These are phyloP conservation scores for Glyphotaelius pellucidus DNA, from an alignment of 2,888 invertebrate species.

Conservation along the genomic window DNA sequence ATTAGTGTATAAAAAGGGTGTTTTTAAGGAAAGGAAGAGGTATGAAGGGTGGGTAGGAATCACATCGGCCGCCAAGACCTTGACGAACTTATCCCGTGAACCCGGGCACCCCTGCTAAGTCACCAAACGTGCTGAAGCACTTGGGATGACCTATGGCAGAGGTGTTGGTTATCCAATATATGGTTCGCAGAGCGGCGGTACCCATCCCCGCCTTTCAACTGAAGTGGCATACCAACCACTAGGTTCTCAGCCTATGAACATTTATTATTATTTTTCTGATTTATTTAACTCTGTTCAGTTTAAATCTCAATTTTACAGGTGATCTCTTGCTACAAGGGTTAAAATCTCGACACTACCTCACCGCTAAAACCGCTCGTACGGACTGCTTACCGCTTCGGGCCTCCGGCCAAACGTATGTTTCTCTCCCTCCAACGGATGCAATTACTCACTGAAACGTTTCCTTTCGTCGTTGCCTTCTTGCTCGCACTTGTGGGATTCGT, in stretches of 20 bases:
- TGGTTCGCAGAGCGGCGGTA: too few species aligned
- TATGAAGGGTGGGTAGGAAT: too few species aligned
- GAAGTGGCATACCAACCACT: not conserved
- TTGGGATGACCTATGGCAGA: too few species aligned
- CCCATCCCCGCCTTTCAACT: too few species aligned
- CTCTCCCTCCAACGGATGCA: constrained; percentile 32
- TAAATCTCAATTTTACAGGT: constrained; percentile 6
- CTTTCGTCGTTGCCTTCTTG: not conserved
- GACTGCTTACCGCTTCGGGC: constrained; percentile 23
- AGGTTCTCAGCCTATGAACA: not conserved
- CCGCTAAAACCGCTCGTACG: constrained; percentile 18
- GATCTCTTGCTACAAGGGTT: constrained; percentile 23
- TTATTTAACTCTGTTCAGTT: not conserved
- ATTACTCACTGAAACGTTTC: constrained; percentile 23
- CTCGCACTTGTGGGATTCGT: constrained; percentile 11
- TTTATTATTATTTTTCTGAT: not conserved
- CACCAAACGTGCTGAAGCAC: too few species aligned
- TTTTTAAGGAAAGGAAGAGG: too few species aligned
- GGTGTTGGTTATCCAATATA: too few species aligned
- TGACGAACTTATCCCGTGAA: too few species aligned
- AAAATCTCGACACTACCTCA: constrained; percentile 20
- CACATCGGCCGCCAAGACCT: too few species aligned
- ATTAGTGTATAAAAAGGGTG: too few species aligned
- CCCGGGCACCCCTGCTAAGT: too few species aligned
- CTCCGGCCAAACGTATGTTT: constrained; percentile 14